phyloP scores from a whole-genome alignment of 2,797 vertebrate genomes.

The Denticeps clupeoides region DNA sequence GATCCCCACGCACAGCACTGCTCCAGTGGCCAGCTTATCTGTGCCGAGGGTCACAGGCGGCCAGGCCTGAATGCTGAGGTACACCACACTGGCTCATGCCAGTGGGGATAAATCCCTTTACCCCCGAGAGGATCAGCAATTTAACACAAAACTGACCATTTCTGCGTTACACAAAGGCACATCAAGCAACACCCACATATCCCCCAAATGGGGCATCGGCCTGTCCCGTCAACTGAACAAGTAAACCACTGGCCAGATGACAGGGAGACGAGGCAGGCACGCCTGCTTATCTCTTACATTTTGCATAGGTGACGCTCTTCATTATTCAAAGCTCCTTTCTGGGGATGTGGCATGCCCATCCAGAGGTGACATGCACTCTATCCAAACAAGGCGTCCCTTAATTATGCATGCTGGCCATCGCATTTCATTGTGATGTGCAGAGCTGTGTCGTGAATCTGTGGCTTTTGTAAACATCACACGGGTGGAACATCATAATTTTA shows the following conservation, averaged over 20 bases:
- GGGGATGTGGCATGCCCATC: slow-evolving; percentile 56
- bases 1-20: neutral
- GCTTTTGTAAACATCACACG: slow-evolving; percentile 14
- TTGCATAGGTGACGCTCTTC: slow-evolving; percentile 70
- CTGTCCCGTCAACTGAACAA: too few relatives aligned
- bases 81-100: too few relatives aligned
- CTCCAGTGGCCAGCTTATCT: neutral
- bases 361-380: slow-evolving; percentile 62
- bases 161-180: too few relatives aligned
- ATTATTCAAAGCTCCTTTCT: slow-evolving; percentile 70
- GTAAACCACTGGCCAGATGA: too few relatives aligned
- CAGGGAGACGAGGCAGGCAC: slow-evolving; percentile 38
- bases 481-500: too few relatives aligned
- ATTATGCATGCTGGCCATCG: slow-evolving; percentile 63
- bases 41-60: slow-evolving; percentile 2
- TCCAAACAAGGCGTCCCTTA: slow-evolving; percentile 63
- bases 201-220: too few relatives aligned
- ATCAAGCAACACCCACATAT: too few relatives aligned
- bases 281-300: slow-evolving; percentile 59
- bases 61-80: neutral
- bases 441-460: slow-evolving; percentile 17
- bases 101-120: too few relatives aligned
- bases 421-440: slow-evolving; percentile 42
- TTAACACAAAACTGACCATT: too few relatives aligned
- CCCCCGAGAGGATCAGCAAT: too few relatives aligned